These are phyloP conservation scores for Nicator chloris DNA, from an alignment of 2,113 vertebrate species.

Conservation along the genomic window DNA sequence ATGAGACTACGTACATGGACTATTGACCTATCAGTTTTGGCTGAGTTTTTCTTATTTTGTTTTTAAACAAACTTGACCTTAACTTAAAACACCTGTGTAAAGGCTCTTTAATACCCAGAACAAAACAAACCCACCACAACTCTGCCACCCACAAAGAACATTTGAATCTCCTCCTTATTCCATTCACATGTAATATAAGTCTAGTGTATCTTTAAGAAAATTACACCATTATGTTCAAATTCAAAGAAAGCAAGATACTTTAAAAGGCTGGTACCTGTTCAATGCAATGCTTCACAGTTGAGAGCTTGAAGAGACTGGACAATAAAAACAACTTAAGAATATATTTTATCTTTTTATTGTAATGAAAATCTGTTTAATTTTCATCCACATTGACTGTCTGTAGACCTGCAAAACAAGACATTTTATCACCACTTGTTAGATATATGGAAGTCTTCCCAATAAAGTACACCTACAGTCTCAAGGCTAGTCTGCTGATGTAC, in stretches of 20 bases:
- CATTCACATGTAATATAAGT: neutral
- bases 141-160: neutral
- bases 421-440: neutral
- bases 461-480: neutral
- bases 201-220: neutral
- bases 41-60: neutral
- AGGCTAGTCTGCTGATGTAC: neutral
- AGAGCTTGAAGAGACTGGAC: neutral
- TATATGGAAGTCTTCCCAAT: neutral
- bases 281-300: neutral
- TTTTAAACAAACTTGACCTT: neutral
- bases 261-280: neutral
- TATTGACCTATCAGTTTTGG: accelerated
- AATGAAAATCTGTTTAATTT: slow-evolving; percentile 77
- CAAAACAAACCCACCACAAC: neutral
- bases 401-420: slow-evolving; percentile 78
- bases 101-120: neutral
- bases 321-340: neutral
- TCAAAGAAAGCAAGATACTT: neutral
- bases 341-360: slow-evolving; percentile 68
- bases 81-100: neutral
- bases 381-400: slow-evolving; percentile 97
- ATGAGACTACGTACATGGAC: neutral
- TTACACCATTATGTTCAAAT: neutral
- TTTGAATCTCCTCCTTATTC: neutral